Percentiles rank a stretch among this genome's conserved stretches.
phyloP scores from a whole-genome alignment of 2,797 vertebrate species.

The Malurus leucopterus region DNA sequence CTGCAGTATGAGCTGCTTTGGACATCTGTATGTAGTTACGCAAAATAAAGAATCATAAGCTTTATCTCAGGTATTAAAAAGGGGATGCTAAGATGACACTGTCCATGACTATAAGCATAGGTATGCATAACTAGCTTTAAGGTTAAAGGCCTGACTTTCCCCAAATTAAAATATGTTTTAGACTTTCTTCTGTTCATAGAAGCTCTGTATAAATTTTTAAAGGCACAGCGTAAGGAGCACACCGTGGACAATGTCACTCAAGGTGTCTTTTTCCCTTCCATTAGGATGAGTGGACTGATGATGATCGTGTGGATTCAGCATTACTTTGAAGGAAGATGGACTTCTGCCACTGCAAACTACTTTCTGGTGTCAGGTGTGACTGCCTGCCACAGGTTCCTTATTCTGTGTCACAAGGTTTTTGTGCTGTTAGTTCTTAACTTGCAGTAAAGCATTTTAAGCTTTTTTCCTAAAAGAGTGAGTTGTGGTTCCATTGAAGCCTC shows the following conservation, averaged over 20 bases:
- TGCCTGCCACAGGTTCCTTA: not conserved
- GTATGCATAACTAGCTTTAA: not conserved
- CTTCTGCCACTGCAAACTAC: not conserved
- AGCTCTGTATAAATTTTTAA: not conserved
- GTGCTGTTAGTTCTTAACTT: not conserved
- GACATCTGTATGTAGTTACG: rapidly evolving
- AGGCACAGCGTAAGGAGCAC: not conserved
- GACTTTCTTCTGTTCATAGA: not conserved
- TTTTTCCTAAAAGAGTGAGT: rapidly evolving
- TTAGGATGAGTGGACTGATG: conserved; percentile 88
- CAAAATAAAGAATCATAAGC: not conserved
- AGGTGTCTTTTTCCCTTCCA: not conserved
- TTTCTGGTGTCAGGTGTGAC: rapidly evolving
- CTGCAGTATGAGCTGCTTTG: not conserved
- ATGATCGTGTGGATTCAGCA: conserved; percentile 75
- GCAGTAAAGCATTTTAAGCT: not conserved
- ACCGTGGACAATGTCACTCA: rapidly evolving
- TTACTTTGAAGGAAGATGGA: not conserved
- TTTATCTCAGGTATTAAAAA: not conserved
- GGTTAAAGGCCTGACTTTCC: not conserved
- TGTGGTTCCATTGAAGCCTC: not conserved
- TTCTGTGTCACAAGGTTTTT: not conserved
- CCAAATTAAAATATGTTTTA: not conserved
- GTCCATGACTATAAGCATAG: not conserved
- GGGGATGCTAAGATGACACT: not conserved